phyloP scores from a whole-genome alignment of 2,797 vertebrate genomes.

The Sebastes taczanowskii region DNA sequence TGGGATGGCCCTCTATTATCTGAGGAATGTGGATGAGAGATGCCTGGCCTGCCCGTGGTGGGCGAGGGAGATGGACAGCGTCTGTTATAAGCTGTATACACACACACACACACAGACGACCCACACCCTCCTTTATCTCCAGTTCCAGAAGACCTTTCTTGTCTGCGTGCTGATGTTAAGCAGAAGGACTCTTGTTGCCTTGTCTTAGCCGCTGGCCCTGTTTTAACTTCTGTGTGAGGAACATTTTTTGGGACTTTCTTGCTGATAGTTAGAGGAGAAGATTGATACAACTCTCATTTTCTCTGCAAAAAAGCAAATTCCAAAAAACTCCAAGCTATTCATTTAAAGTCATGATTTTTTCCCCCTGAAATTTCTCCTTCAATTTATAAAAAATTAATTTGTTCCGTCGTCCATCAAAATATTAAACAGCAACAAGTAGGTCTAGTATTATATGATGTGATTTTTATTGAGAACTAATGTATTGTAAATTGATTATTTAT shows the following conservation, averaged over 20 bases:
- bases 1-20: slow-evolving; percentile 73
- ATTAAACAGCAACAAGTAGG: too few relatives aligned
- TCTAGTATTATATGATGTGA: too few relatives aligned
- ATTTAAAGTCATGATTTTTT: neutral
- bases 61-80: slow-evolving; percentile 72
- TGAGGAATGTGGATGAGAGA: slow-evolving; percentile 76
- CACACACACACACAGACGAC: slow-evolving; percentile 29
- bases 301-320: neutral
- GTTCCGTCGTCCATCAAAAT: too few relatives aligned
- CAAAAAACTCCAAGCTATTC: neutral
- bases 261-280: neutral
- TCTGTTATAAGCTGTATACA: slow-evolving; percentile 56
- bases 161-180: slow-evolving; percentile 59
- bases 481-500: too few relatives aligned
- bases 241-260: neutral
- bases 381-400: neutral
- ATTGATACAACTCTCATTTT: neutral
- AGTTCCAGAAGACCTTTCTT: slow-evolving; percentile 64
- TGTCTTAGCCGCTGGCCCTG: slow-evolving; percentile 26
- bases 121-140: slow-evolving; percentile 73
- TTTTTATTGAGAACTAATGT: too few relatives aligned
- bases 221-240: slow-evolving; percentile 15
- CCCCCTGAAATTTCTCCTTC: neutral
- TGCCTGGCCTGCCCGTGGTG: slow-evolving; percentile 72
- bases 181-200: slow-evolving; percentile 35